phyloP scores from a whole-genome alignment of 2,888 invertebrate genomes.

The Leptinotarsa juncta region DNA sequence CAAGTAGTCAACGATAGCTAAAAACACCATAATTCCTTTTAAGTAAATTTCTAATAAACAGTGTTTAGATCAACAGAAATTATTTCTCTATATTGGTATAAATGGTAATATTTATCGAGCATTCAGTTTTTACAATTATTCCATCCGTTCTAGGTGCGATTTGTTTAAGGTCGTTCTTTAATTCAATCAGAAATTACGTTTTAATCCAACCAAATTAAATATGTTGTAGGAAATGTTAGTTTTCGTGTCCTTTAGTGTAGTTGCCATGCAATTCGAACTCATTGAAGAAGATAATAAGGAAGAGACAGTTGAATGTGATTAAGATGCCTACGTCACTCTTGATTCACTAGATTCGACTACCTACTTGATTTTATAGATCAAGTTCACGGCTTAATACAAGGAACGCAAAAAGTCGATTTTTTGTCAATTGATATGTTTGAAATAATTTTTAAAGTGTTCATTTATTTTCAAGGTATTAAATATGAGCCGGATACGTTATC shows the following conservation, averaged over 20 bases:
- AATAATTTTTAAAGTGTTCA: background rate
- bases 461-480: no score
- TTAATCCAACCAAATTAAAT: constrained; percentile 2
- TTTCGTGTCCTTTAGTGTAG: constrained; percentile 36
- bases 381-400: constrained; percentile 32
- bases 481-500: no score
- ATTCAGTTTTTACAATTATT: no score
- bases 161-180: background rate
- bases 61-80: no score
- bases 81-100: no score
- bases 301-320: constrained; percentile 47
- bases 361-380: constrained; percentile 35
- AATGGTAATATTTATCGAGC: no score
- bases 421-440: background rate
- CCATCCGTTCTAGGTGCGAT: no score
- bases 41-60: no score
- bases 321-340: constrained; percentile 40
- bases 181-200: background rate
- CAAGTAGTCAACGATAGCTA: no score
- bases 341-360: constrained; percentile 28
- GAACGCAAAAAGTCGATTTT: background rate
- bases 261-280: constrained; percentile 44
- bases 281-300: constrained; percentile 48
- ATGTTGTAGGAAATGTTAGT: constrained; percentile 23
- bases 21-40: no score